Evolutionary conservation across 1,140 invertebrate species (phyloP), one percentile per base, ranked within the genome.

Genomic region (Drosophila virilis): DNA sequence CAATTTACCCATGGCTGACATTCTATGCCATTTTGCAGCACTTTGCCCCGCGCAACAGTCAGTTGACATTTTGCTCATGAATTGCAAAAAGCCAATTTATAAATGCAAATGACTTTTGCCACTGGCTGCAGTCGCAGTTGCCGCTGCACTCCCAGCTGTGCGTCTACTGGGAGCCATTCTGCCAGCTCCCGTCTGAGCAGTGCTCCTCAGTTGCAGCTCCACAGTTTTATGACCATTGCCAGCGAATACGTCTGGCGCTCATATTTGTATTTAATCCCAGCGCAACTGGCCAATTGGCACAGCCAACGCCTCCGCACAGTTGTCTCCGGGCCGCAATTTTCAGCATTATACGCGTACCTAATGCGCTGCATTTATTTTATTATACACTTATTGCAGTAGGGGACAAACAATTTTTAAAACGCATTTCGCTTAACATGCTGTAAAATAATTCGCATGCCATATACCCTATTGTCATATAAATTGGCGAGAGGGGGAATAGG

Each of bases 1-100:
- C 79, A 79, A 65, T 77, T 70, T 64, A 60, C 61, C 60, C 83
- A 74, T 50, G 74, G 33, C 80, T 81, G 75, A 57, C 71, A 69
- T 57, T 77, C 64, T 50, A 55, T 60, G 51, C 75, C 64, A 59
- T 50, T 70, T 57, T 45, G 6, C 38, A 38, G 57, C 60, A 61
- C 51, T 48, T 45, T 37, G 22, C 43, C 17, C 17, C 37, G 8
- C 43, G 38, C 17, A 13, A 6, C 62, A 38, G n/a, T 52, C 15
- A 54, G 68, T 48, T 51, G 84, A 79, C 79, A 83, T 79, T 89
- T 84, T 76, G 74, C 85, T 84, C 80, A 89, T 88, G 84, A 88
- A 88, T 88, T 89, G 84, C 85, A 84, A 89, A 89, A 85, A 90
- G 85, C 84, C 84, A 89, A 89, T 89, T 89, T 89, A 89, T 85